A percentile compares a stretch with the other conserved stretches of the same genome.
Evolutionary conservation across 2,113 vertebrate genomes (phyloP).

Genomic region (Micromys minutus): DNA sequence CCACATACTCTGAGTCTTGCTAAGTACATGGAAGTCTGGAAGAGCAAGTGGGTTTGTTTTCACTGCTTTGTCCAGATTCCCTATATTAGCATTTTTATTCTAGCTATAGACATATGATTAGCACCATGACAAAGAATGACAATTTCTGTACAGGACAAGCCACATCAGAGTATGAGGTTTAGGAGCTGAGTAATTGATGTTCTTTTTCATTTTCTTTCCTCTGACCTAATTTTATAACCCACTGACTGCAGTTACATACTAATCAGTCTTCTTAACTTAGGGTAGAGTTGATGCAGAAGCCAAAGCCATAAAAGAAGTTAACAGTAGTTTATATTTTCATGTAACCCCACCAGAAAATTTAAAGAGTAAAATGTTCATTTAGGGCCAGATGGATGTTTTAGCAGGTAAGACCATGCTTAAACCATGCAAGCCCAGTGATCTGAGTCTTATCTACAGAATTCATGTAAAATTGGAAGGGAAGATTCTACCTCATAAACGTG

Average conservation of each 20-base stretch:
- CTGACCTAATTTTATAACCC: neutral
- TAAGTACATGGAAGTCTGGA: rapidly evolving
- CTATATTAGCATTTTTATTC: too few relatives aligned
- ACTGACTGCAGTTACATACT: neutral
- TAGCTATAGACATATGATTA: neutral
- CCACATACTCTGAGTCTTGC: neutral
- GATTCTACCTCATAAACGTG: neutral
- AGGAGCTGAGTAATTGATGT: too few relatives aligned
- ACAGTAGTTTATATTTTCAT: neutral
- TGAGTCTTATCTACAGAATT: neutral
- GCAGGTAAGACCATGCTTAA: neutral
- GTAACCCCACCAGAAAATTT: neutral
- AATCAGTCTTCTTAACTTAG: neutral
- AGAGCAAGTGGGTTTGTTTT: neutral
- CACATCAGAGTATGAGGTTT: neutral
- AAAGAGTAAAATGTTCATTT: neutral
- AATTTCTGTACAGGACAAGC: neutral
- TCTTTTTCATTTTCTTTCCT: neutral
- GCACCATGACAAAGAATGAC: too few relatives aligned
- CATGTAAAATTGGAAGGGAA: neutral
- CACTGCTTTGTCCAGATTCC: neutral
- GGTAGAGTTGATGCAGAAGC: neutral
- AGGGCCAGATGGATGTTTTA: neutral
- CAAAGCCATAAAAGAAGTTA: neutral
- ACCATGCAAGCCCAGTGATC: neutral